Percentiles rank a stretch among this genome's conserved stretches.
These are phyloP conservation scores for Phrynocephalus forsythii DNA, from an alignment of 2,797 vertebrate genomes.

Conservation along the genomic window DNA sequence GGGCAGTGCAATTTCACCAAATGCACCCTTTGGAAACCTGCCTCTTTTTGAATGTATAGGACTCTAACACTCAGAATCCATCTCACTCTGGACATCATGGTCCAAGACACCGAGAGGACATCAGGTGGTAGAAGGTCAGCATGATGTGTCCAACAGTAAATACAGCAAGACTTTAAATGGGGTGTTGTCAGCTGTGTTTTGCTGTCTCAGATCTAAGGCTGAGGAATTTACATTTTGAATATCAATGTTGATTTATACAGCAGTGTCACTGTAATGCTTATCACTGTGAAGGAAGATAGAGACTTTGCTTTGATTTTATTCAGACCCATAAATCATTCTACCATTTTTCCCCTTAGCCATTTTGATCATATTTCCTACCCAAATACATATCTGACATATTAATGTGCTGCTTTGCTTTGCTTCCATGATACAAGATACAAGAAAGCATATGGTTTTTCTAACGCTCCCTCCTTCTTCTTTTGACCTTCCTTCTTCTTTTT, in stretches of 20 bases:
- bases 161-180: slow-evolving; percentile 6
- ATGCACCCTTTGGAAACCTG: neutral
- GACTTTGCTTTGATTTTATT: slow-evolving; percentile 34
- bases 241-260: slow-evolving; percentile 11
- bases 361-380: slow-evolving; percentile 12
- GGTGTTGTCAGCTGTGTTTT: neutral
- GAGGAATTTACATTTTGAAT: slow-evolving; percentile 22
- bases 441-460: slow-evolving; percentile 21
- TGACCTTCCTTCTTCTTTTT: slow-evolving; percentile 6
- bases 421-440: slow-evolving; percentile 20
- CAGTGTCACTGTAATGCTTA: neutral
- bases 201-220: slow-evolving; percentile 20
- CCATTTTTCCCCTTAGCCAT: neutral
- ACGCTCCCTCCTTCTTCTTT: neutral
- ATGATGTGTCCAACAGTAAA: neutral
- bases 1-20: slow-evolving; percentile 2
- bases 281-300: neutral
- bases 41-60: neutral
- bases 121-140: neutral
- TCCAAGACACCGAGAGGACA: neutral
- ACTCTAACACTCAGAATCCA: neutral
- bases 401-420: slow-evolving; percentile 28
- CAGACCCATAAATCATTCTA: slow-evolving; percentile 26
- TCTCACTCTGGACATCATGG: no score
- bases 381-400: slow-evolving; percentile 32